Percentiles rank a stretch among this genome's conserved stretches.
Conservation (phyloP, 1,140 invertebrate species). For the Pogonomyrmex barbatus region DNA sequence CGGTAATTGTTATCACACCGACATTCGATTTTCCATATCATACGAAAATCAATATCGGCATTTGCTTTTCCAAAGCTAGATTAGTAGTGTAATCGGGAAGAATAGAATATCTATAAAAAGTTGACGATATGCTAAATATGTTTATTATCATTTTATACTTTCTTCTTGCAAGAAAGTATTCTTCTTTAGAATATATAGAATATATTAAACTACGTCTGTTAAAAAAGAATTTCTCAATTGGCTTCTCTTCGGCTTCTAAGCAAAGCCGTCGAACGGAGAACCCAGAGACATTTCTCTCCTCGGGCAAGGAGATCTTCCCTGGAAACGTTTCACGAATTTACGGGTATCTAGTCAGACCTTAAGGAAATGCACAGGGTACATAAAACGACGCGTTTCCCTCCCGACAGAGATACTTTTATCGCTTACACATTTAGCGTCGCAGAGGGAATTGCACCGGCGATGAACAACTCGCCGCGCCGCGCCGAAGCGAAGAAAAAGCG, state of each 20-base stretch:
- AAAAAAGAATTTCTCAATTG: conserved; percentile 3
- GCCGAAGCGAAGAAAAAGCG: conserved; percentile 28
- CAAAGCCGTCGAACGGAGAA: background rate
- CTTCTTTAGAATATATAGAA: too few species aligned
- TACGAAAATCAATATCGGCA: conserved; percentile 65
- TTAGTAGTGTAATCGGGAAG: background rate
- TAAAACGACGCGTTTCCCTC: conserved; percentile 71
- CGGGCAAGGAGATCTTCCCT: conserved; percentile 5
- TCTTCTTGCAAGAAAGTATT: background rate
- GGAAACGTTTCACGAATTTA: conserved; percentile 70
- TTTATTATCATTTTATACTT: background rate
- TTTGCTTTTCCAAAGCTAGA: background rate
- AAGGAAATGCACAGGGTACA: conserved; percentile 73
- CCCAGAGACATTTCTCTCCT: conserved; percentile 25
- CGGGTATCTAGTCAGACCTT: conserved; percentile 64
- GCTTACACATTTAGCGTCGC: conserved; percentile 75
- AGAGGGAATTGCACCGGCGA: conserved; percentile 66
- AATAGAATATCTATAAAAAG: background rate
- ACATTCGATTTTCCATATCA: conserved; percentile 54
- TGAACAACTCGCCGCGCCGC: conserved; percentile 56
- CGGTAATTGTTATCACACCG: conserved; percentile 72
- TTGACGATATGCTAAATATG: background rate
- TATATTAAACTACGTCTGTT: background rate
- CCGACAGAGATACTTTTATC: conserved; percentile 75
- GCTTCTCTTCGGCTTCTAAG: background rate